phyloP scores from a whole-genome alignment of 92 coral and sea anemone genomes.

The Porites evermanni region DNA sequence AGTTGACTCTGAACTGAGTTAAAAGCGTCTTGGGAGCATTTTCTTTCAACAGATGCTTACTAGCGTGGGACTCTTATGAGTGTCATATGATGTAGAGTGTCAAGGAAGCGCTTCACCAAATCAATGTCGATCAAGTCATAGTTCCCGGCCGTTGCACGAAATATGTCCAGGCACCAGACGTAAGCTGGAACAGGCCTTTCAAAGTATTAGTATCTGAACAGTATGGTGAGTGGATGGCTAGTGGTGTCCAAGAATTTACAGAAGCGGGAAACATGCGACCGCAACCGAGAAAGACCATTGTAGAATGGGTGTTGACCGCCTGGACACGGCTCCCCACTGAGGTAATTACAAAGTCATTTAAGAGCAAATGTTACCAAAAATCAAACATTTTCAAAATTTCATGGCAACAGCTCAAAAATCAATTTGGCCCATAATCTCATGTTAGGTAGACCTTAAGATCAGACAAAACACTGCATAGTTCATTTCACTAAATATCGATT shows the following conservation, averaged over 20 bases:
- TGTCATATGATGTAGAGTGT: slow-evolving; percentile 66
- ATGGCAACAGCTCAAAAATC: no score
- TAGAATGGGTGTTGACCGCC: slow-evolving; percentile 51
- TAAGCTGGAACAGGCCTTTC: slow-evolving; percentile 71
- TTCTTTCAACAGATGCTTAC: slow-evolving; percentile 47
- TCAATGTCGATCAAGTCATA: slow-evolving; percentile 63
- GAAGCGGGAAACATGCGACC: slow-evolving; percentile 67
- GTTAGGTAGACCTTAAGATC: no score
- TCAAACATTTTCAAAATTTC: no score
- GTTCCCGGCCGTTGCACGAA: slow-evolving; percentile 70
- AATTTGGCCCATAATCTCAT: no score
- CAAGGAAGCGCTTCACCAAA: slow-evolving; percentile 46
- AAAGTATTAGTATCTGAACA: slow-evolving; percentile 67
- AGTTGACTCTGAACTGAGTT: slow-evolving; percentile 57
- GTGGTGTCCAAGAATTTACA: slow-evolving; percentile 62
- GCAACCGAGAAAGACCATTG: slow-evolving; percentile 62
- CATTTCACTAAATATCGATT: no score
- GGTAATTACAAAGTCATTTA: slow-evolving; percentile 35
- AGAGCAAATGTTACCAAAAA: neutral
- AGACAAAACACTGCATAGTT: no score
- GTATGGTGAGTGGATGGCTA: slow-evolving; percentile 74
- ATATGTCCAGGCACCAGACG: slow-evolving; percentile 65
- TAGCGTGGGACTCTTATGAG: slow-evolving; percentile 72
- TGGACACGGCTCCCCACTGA: slow-evolving; percentile 40
- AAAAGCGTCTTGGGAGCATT: slow-evolving; percentile 34